Conservation (phyloP, 30 jellyfish, hydroid and myxozoan species). For the Hydractinia echinata region DNA sequence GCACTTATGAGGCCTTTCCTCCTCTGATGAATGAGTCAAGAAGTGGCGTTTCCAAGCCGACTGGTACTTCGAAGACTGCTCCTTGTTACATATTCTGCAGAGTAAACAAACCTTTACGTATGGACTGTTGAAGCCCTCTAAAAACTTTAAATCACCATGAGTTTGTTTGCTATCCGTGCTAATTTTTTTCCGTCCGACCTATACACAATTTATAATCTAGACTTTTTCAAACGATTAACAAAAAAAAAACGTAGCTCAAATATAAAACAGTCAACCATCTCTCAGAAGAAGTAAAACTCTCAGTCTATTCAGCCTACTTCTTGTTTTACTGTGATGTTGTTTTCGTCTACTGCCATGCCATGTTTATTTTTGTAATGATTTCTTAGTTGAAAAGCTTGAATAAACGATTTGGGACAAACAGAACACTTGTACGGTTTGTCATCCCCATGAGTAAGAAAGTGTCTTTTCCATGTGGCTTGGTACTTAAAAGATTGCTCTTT, state of each 20-base stretch:
- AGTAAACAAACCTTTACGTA: conserved; percentile 24
- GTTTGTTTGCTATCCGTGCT: no score
- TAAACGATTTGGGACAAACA: conserved; percentile 7
- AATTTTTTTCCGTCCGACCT: no score
- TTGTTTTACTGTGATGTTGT: background rate
- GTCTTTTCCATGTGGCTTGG: conserved; percentile 27
- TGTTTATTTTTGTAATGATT: conserved; percentile 2
- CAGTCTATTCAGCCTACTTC: no score
- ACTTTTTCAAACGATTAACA: no score
- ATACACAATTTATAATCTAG: no score
- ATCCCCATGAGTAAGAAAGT: conserved; percentile 15
- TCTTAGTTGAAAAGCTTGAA: background rate
- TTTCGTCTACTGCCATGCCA: background rate
- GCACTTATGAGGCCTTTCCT: conserved; percentile 43
- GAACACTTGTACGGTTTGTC: conserved; percentile 20
- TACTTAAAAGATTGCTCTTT: conserved; percentile 20
- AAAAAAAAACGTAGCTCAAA: no score
- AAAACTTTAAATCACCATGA: conserved; percentile 12
- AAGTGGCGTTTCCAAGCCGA: conserved; percentile 38
- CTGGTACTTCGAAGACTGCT: conserved; percentile 21
- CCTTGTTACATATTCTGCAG: conserved; percentile 38
- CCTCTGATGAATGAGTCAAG: conserved; percentile 36
- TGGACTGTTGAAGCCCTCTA: conserved; percentile 34
- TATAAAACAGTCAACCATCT: no score
- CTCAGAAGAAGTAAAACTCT: no score